Evolutionary conservation across 1,140 invertebrate species (phyloP), one percentile per base, ranked within the genome.

Genomic region (Belonocnema kinseyi): DNA sequence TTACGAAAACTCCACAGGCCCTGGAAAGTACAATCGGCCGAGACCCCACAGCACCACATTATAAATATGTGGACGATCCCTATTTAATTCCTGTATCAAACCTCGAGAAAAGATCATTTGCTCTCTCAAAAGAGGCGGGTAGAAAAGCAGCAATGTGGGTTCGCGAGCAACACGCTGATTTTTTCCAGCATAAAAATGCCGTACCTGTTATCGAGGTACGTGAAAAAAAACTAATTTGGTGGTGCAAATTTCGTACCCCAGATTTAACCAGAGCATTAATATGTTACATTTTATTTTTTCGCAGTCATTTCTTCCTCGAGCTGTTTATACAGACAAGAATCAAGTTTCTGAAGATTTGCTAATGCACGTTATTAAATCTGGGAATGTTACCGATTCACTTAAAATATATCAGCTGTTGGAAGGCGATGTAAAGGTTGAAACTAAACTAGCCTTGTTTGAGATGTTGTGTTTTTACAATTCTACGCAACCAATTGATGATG

Each of bases 21-120:
- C 90, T 97, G 79, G 94, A 95, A 50, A 93, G 92, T 77, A 97
- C 96, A 3, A 93, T 97, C 19, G 92, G 92, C 50, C 89, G 93
- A 40, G 97, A 98, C 91, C 92, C 93, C 50, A 96, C 95, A 17
- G 96, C 95, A n/a, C 91, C 96, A 21, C 95, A 96, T 89, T 98
- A 96, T 87, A 96, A 96, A 88, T 98, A 94, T 88, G 95, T 97
- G 85, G 97, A 98, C 93, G 97, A 98, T 92, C 97, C 97, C 7
- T 98, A 93, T 88, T 91, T 98, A 4, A 95, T 95, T 82, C 97
- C 97, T n/a, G 88, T 92, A 66, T 96, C 95, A n/a, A 95, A 95
- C 90, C 85, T 91, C 56, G 88, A 92, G 7, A 96, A 97, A 90
- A 89, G 97, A 80, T 90, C 92, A 0, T 98, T 93, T 92, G 94